Base-by-base conservation (phyloP, 2,113 vertebrate species). In the Tricholaema leucomelas region DNA sequence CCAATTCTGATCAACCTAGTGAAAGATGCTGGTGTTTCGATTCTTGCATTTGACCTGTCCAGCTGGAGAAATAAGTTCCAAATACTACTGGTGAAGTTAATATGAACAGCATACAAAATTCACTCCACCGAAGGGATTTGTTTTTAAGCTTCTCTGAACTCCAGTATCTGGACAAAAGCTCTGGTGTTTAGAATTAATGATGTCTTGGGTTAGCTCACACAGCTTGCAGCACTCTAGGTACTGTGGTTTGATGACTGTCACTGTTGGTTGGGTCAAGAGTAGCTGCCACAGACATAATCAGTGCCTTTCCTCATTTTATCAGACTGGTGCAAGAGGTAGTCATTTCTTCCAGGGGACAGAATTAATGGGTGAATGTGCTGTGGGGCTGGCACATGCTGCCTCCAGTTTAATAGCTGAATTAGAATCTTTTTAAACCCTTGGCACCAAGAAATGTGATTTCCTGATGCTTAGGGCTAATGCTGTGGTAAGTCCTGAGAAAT, bases 401-500 rank as follows among this genome's bases (percentile, higher is more conserved):
- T 93, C 89, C 89, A 91, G 91, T 95, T 94, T 96, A 96, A 94
- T 93, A 93, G 96, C 93, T 81, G 92, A 95, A 95, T 96, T 96
- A 94, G 91, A 94, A 93, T 95, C 81, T 95, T 94, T 91, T 92
- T 77, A 94, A 96, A 96, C 84, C 88, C 88, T 87, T 94, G 91
- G 93, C 96, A 96, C 92, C 93, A 92, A 89, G 95, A 95, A 96
- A 95, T 96, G 93, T 35, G 96, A 96, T 96, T 96, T 96, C 87
- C 84, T 2, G 27, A 94, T 95, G 92, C 96, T 95, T 85, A 94
- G 48, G 93, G 93, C 94, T 92, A 95, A 93, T 87, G 63, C 85
- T 92, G 72, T 91, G 81, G 65, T 91, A 95, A 94, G 63, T 94
- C 88, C 74, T 80, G 91, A 76, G 81, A 93, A 93, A 93, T 95